A percentile compares a stretch with the other conserved stretches of the same genome.
These are phyloP conservation scores for Podarcis cretensis DNA, from an alignment of 2,113 vertebrate species.

Conservation along the genomic window DNA sequence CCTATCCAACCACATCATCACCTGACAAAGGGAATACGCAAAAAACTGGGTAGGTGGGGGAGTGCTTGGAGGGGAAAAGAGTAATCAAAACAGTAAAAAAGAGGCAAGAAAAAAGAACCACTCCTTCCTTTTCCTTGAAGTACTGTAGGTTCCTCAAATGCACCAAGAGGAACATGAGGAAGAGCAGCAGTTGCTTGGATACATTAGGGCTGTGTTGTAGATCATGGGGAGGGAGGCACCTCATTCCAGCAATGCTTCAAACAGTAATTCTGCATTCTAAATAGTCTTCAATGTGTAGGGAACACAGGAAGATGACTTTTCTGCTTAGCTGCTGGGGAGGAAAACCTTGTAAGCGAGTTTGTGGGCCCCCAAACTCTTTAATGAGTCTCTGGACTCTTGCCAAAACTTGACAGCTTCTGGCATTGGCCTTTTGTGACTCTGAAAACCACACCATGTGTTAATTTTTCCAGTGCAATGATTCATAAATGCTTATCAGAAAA, in stretches of 20 bases:
- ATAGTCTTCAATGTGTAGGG: background rate
- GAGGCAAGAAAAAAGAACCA: no score
- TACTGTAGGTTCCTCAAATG: background rate
- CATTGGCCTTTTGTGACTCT: background rate
- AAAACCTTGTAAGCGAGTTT: background rate
- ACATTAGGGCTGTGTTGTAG: background rate
- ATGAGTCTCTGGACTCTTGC: background rate
- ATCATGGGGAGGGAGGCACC: background rate
- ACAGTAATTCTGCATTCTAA: background rate
- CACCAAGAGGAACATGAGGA: background rate
- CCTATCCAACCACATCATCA: background rate
- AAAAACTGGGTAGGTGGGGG: no score
- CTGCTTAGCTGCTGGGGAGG: background rate
- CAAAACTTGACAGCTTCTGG: background rate
- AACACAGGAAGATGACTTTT: background rate
- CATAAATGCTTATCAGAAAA: no score
- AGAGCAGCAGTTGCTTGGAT: background rate
- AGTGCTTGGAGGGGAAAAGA: background rate
- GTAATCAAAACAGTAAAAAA: no score
- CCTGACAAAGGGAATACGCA: background rate
- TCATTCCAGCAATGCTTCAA: background rate
- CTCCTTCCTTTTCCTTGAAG: background rate
- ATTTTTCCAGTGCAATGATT: no score
- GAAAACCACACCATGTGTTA: background rate
- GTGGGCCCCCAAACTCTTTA: background rate